Conservation (phyloP, 2,888 invertebrate genomes). For the Brachyopa scutellaris region DNA sequence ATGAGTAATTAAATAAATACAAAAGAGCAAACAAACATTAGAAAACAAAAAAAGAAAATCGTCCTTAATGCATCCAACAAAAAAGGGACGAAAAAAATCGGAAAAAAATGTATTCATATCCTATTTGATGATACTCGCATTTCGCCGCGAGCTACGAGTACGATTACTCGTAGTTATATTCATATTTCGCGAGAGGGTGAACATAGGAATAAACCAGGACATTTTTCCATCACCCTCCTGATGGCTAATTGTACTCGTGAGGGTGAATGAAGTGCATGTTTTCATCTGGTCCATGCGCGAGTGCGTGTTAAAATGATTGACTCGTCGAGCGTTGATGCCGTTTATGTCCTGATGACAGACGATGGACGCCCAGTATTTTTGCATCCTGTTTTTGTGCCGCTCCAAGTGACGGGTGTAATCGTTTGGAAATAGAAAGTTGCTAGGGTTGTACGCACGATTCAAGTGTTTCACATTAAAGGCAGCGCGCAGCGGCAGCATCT, state of each 20-base stretch:
- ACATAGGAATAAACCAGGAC: conserved; percentile 22
- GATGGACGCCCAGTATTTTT: conserved; percentile 17
- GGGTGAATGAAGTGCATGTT: conserved; percentile 19
- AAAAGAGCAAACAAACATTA: conserved; percentile 49
- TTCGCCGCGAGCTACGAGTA: conserved; percentile 39
- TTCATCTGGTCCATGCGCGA: conserved; percentile 18
- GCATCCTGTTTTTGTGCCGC: not conserved
- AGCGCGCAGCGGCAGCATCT: conserved; percentile 12
- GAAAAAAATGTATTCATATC: conserved; percentile 17
- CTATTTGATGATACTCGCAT: conserved; percentile 3
- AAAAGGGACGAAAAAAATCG: conserved; percentile 39
- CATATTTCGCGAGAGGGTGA: conserved; percentile 9
- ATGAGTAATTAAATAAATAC: conserved; percentile 45
- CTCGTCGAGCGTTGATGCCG: conserved; percentile 23
- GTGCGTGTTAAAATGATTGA: conserved; percentile 36
- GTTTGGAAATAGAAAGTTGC: conserved; percentile 36
- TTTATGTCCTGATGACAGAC: conserved; percentile 33
- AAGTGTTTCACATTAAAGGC: conserved; percentile 28
- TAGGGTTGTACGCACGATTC: conserved; percentile 3
- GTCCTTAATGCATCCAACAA: not conserved
- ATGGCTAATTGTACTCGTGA: conserved; percentile 14
- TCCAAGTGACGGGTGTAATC: conserved; percentile 47
- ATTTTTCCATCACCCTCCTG: conserved; percentile 19
- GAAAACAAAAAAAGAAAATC: too few relatives aligned
- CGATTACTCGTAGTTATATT: conserved; percentile 8